Percentiles rank a stretch among this genome's conserved stretches.
These are phyloP conservation scores for Myrmophylax atrothorax DNA, from an alignment of 2,113 vertebrate species.

Conservation along the genomic window DNA sequence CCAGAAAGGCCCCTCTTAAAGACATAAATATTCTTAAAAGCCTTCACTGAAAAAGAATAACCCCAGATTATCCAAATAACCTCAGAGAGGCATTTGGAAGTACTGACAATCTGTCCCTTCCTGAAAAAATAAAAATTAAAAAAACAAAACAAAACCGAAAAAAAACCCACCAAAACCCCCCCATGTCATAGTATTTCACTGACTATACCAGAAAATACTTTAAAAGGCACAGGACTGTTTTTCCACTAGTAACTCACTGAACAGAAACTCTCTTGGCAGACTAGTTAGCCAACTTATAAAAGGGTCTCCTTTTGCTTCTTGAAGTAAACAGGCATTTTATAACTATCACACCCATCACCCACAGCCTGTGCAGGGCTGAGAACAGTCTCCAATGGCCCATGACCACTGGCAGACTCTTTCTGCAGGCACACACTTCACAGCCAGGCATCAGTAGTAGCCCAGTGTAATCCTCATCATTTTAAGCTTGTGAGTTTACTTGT, in stretches of 20 bases:
- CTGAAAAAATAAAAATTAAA: background rate
- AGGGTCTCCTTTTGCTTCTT: background rate
- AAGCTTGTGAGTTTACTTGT: background rate
- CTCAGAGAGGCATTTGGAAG: background rate
- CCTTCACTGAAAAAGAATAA: background rate
- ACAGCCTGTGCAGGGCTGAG: background rate
- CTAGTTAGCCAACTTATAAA: background rate
- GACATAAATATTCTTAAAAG: background rate
- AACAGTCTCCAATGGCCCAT: background rate
- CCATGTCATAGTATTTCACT: background rate
- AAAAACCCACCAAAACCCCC: too few relatives aligned
- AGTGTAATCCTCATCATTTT: background rate
- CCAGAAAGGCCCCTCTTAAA: background rate
- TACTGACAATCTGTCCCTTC: background rate
- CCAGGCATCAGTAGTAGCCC: background rate
- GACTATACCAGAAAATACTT: background rate
- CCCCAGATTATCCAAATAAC: background rate
- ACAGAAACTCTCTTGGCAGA: background rate
- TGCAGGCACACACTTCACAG: background rate
- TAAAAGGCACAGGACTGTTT: background rate
- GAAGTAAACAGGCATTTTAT: background rate
- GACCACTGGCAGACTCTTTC: background rate
- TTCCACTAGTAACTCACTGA: background rate
- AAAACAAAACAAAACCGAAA: too few relatives aligned
- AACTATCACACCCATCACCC: background rate